Conservation (phyloP, 2,113 vertebrate genomes). For the Capra hircus region DNA sequence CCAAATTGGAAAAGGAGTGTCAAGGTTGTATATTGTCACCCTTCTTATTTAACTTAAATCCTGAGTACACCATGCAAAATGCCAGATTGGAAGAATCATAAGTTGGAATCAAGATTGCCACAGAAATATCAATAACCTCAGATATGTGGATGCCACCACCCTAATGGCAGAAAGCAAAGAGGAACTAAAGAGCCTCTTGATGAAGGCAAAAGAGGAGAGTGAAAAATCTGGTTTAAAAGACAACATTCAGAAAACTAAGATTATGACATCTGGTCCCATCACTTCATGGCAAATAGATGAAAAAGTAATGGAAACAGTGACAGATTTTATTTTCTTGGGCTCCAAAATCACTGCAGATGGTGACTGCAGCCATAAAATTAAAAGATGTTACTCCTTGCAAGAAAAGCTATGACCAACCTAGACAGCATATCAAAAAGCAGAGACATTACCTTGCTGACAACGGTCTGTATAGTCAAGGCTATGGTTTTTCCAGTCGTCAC, state of each 20-base stretch:
- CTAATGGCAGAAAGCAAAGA: not conserved
- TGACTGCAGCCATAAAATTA: not conserved
- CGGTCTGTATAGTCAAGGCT: not conserved
- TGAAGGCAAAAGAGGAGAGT: not conserved
- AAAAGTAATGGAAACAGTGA: not conserved
- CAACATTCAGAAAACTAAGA: not conserved
- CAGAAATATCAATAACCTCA: not conserved
- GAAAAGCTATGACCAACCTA: not conserved
- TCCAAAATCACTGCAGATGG: not conserved
- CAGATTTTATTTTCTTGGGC: not conserved
- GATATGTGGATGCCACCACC: not conserved
- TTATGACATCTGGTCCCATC: not conserved
- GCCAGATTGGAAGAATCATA: not conserved
- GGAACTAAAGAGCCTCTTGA: not conserved
- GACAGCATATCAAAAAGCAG: not conserved
- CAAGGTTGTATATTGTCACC: not conserved
- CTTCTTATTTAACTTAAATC: not conserved
- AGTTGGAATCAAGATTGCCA: not conserved
- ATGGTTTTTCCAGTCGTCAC: not conserved
- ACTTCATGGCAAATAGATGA: not conserved
- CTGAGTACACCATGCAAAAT: not conserved
- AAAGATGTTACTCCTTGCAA: not conserved
- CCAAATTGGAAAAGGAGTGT: not conserved
- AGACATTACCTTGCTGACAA: fast-evolving
- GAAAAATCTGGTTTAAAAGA: not conserved